Evolutionary conservation across 2,888 invertebrate genomes (phyloP).

Genomic region (Agrotis clavis): DNA sequence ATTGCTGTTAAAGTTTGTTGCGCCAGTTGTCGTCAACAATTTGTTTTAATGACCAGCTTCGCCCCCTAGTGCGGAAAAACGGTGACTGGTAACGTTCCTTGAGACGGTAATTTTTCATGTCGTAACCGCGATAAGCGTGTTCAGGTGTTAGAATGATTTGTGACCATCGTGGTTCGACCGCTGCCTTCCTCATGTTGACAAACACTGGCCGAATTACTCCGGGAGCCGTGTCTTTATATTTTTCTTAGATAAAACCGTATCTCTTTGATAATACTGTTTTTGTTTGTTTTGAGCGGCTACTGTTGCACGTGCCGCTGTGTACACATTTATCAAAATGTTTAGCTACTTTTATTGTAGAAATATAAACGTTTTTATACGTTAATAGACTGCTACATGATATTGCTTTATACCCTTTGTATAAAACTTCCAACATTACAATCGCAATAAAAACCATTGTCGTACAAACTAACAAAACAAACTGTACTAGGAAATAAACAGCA

Average conservation of each 20-base stretch:
- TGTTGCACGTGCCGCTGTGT: constrained; percentile 39
- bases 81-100: constrained; percentile 77
- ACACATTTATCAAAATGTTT: constrained; percentile 44
- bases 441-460: constrained; percentile 83
- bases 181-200: constrained; percentile 75
- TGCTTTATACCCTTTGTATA: constrained; percentile 72
- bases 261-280: constrained; percentile 63
- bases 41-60: constrained; percentile 82
- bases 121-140: constrained; percentile 82
- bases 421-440: constrained; percentile 77
- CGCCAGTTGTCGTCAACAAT: constrained; percentile 84
- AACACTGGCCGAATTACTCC: constrained; percentile 69
- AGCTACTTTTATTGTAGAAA: constrained; percentile 41
- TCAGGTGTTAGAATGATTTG: constrained; percentile 91
- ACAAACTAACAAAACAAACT: constrained; percentile 81
- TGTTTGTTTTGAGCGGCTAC: constrained; percentile 48
- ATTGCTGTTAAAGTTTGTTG: constrained; percentile 63
- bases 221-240: constrained; percentile 62
- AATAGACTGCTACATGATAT: constrained; percentile 60
- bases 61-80: constrained; percentile 82
- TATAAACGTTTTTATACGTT: constrained; percentile 41
- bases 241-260: constrained; percentile 64
- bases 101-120: constrained; percentile 89
- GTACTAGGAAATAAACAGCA: constrained; percentile 80
- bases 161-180: constrained; percentile 71